Percentiles rank a stretch among this genome's conserved stretches.
Conservation (phyloP, 37 sponge, comb jelly and placozoan species). For the Oscarella lobularis region DNA sequence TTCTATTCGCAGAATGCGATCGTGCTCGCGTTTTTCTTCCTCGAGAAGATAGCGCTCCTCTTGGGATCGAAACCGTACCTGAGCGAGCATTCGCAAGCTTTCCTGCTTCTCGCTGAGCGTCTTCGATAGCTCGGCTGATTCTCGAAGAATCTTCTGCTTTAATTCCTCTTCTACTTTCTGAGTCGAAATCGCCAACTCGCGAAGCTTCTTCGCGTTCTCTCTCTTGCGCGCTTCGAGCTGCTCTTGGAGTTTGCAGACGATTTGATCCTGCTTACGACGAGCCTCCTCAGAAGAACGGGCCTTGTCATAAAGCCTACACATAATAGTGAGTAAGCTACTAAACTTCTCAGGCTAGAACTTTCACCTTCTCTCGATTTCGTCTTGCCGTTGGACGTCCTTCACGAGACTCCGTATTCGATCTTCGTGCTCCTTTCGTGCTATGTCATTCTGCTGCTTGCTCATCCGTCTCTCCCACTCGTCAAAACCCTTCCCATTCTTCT, state of each 20-base stretch:
- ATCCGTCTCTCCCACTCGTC: constrained; percentile 2
- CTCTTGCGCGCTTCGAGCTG: constrained; percentile 47
- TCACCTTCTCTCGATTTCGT: constrained; percentile 32
- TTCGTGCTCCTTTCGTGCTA: neutral
- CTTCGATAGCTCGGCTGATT: constrained; percentile 44
- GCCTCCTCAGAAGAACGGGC: constrained; percentile 33
- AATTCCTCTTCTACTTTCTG: constrained; percentile 44
- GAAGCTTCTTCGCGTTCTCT: constrained; percentile 32
- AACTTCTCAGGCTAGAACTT: too few species aligned
- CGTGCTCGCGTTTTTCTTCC: neutral
- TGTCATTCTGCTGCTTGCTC: neutral
- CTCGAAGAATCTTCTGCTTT: constrained; percentile 44
- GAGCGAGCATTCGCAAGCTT: neutral
- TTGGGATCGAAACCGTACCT: neutral
- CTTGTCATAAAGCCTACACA: constrained; percentile 28
- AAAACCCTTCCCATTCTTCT: neutral
- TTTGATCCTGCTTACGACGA: constrained; percentile 35
- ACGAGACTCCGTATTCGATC: neutral
- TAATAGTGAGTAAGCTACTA: too few species aligned
- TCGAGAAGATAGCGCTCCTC: neutral
- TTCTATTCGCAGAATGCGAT: neutral
- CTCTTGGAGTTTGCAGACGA: constrained; percentile 25
- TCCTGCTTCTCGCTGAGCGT: neutral
- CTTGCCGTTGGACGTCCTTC: constrained; percentile 20
- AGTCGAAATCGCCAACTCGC: constrained; percentile 43